A percentile compares a stretch with the other conserved stretches of the same genome.
phyloP scores from a whole-genome alignment of 1,140 invertebrate species.

The Ptiloglossa arizonensis region DNA sequence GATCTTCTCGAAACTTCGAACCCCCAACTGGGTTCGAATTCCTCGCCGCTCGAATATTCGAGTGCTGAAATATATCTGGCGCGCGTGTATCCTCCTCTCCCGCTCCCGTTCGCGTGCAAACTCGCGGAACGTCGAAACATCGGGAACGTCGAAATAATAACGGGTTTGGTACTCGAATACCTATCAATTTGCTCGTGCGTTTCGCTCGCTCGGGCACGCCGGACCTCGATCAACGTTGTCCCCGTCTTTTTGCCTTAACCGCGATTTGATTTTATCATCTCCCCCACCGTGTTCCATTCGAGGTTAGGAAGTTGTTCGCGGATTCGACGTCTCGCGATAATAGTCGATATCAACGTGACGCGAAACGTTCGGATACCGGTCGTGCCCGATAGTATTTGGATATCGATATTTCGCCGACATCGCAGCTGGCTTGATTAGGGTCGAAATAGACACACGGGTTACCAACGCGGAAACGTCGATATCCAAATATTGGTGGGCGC shows the following conservation, averaged over 20 bases:
- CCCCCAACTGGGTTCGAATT: no score
- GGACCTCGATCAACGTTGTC: neutral
- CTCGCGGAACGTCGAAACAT: slow-evolving; percentile 15
- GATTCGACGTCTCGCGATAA: neutral
- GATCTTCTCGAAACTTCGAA: no score
- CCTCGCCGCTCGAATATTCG: no score
- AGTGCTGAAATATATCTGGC: no score
- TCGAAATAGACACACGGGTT: neutral
- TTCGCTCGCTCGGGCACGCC: neutral
- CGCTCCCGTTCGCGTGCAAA: neutral
- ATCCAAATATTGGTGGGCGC: neutral
- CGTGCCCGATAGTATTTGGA: neutral
- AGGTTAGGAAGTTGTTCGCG: neutral
- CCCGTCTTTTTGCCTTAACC: neutral
- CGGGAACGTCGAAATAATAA: slow-evolving; percentile 39
- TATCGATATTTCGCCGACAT: neutral
- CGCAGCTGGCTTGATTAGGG: neutral
- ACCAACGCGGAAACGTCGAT: neutral
- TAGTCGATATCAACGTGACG: neutral
- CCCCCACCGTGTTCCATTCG: neutral
- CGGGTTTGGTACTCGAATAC: neutral
- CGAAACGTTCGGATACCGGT: neutral
- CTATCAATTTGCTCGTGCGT: slow-evolving; percentile 4
- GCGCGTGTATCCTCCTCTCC: no score
- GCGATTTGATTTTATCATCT: neutral